These are phyloP conservation scores for Drosophila sturtevanti DNA, from an alignment of 1,140 invertebrate species.

Conservation along the genomic window DNA sequence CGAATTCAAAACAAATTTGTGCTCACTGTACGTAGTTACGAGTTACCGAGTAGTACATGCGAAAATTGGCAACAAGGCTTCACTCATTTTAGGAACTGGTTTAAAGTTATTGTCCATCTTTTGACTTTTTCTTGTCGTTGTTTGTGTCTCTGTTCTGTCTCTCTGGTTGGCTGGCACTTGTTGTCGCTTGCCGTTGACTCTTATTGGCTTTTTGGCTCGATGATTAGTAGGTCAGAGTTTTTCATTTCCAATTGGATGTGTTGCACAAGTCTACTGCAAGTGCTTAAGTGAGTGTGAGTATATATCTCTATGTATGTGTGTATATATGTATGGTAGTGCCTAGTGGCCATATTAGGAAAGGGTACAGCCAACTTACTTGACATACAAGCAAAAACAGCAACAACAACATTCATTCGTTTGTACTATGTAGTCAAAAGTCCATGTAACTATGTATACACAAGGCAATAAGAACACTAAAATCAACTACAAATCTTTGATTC, in stretches of 20 bases:
- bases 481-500: conserved; percentile 52
- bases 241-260: conserved; percentile 80
- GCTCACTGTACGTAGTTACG: conserved; percentile 40
- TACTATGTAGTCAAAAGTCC: conserved; percentile 30
- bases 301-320: conserved; percentile 16
- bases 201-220: conserved; percentile 80
- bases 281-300: not conserved
- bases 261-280: conserved; percentile 60
- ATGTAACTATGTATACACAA: conserved; percentile 46
- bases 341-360: conserved; percentile 73
- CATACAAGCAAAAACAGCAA: conserved; percentile 34
- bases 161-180: conserved; percentile 57
- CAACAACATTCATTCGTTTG: conserved; percentile 25
- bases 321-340: conserved; percentile 46
- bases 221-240: conserved; percentile 81
- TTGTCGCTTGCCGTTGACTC: conserved; percentile 59
- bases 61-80: conserved; percentile 73
- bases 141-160: conserved; percentile 51
- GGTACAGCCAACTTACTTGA: conserved; percentile 62
- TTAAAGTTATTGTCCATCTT: conserved; percentile 81
- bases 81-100: conserved; percentile 63
- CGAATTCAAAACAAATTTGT: conserved; percentile 80
- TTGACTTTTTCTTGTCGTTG: conserved; percentile 72
- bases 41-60: conserved; percentile 46
- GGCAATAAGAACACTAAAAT: conserved; percentile 70